Percentiles rank a stretch among this genome's conserved stretches.
Evolutionary conservation across 2,797 vertebrate species (phyloP).

Genomic region (Squalus acanthias): DNA sequence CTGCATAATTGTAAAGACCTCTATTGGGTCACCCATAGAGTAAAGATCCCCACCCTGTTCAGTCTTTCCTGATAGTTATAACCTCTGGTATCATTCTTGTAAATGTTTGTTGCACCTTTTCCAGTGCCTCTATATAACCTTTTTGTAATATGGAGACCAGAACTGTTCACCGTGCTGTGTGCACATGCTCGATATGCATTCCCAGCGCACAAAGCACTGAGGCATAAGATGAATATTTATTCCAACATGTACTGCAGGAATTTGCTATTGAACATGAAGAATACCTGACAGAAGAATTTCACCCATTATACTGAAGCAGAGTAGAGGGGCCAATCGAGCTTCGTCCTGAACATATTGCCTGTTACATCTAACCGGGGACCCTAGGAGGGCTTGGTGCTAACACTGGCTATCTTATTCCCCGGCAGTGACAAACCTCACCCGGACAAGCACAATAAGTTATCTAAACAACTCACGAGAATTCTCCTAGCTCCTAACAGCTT

Average conservation of each 20-base stretch:
- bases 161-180: not conserved
- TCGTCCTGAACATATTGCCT: not conserved
- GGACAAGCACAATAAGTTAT: not conserved
- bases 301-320: not conserved
- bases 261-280: not conserved
- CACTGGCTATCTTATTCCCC: not conserved
- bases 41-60: not conserved
- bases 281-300: not conserved
- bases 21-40: not conserved
- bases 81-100: not conserved
- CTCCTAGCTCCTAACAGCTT: not conserved
- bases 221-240: not conserved
- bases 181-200: not conserved
- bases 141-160: not conserved
- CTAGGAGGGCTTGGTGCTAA: too few relatives aligned
- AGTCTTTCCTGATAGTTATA: not conserved
- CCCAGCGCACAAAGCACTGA: not conserved
- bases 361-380: not conserved
- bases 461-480: not conserved
- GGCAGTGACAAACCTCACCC: not conserved
- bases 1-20: not conserved
- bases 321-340: not conserved
- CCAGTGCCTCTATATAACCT: not conserved
- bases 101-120: not conserved
- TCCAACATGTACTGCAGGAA: not conserved